Percentiles rank a stretch among this genome's conserved stretches.
These are phyloP conservation scores for Hydrochoerus hydrochaeris DNA, from an alignment of 2,113 vertebrate species.

Conservation along the genomic window DNA sequence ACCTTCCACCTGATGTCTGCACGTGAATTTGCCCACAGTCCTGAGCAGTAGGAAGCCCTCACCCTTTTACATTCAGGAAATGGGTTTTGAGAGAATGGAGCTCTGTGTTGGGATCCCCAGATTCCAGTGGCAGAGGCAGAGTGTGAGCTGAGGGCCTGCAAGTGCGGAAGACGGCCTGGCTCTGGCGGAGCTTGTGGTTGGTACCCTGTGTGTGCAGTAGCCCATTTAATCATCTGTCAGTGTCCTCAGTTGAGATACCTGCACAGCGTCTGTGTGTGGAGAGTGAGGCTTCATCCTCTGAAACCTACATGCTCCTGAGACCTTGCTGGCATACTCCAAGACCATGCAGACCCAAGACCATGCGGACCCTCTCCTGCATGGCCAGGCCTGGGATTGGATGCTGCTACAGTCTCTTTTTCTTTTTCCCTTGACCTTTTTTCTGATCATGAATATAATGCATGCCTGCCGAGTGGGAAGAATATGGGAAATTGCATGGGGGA, in stretches of 20 bases:
- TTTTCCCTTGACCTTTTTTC: background rate
- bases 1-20: background rate
- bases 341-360: too few relatives aligned
- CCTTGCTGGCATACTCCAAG: background rate
- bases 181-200: conserved; percentile 31
- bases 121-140: background rate
- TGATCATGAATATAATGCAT: background rate
- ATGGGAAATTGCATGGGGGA: background rate
- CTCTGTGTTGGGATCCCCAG: background rate
- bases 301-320: background rate
- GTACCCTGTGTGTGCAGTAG: background rate
- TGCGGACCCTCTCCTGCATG: background rate
- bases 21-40: background rate
- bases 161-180: conserved; percentile 44
- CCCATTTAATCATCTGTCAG: background rate
- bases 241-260: background rate
- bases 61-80: background rate
- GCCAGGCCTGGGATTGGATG: background rate
- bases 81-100: background rate
- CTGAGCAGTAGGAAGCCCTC: background rate
- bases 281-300: background rate
- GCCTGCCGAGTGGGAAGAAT: background rate
- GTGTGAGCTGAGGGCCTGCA: accelerated
- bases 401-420: conserved; percentile 10
- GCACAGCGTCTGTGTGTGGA: background rate